Evolutionary conservation across 2,113 vertebrate species (phyloP), one percentile per base, ranked within the genome.

Genomic region (Pangasianodon gigas): DNA sequence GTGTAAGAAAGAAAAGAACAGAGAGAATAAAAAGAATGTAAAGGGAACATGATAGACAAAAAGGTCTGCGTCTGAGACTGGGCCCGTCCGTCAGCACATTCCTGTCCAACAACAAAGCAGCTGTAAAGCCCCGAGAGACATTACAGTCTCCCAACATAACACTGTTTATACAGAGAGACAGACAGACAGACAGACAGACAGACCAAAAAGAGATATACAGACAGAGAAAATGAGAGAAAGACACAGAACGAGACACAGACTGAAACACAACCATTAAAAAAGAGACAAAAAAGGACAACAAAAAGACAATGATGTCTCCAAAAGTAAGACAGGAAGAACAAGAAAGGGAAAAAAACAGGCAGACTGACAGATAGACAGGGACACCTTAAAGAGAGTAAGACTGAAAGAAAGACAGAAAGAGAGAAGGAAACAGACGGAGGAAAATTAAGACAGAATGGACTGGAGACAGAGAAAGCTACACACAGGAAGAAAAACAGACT

Each of bases 51-150:
- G 85, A 79, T 8, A 62, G 44, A 87, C 6, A 85, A 80, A 46
- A 87, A 90, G 56, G 92, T 90, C 91, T 93, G 92, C 92, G 60
- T 93, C 92, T 93, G 91, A 93, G 94, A 92, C 93, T 92, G 93
- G 90, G 85, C 84, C 56, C 74, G 88, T 94, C 94, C 92, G 94
- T 96, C 95, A 95, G 95, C 95, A 96, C 95, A 96, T 96, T 96
- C 96, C 95, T 93, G 90, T 60, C 87, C 9, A 32, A 96, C 94
- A 95, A 95, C 94, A 96, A 96, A 94, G 94, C 94, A 90, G 89
- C 92, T 92, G 93, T 93, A 89, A 92, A 93, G 92, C 93, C 91
- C 93, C 92, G 79, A 92, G 93, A 90, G 90, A 92, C 91, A 94
- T 94, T 92, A 92, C 48, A 1, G 92, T 92, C 91, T 93, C 44